Evolutionary conservation across 2,888 invertebrate species (phyloP), one percentile per base, ranked within the genome.

Genomic region (Lithophane leautieri): DNA sequence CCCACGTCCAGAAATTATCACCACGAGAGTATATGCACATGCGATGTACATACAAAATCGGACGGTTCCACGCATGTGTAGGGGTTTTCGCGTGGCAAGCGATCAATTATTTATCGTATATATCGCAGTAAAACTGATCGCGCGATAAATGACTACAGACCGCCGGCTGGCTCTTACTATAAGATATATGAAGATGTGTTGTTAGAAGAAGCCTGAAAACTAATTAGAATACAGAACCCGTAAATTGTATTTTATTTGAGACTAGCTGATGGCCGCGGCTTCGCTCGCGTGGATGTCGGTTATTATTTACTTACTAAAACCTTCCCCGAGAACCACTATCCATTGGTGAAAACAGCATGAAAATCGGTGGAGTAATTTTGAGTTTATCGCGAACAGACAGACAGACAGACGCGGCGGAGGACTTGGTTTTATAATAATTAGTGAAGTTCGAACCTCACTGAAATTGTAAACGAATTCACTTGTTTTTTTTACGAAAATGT

Each of bases 1-100:
- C 78, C 78, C 47, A 58, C 56, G 22, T 19, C 47, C 4, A 58
- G 47, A 50, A 78, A 68, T 25, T 2, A 78, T 67, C 7, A 47
- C 34, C 40, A 47, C 40, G 40, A 40, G 40, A 58, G 65, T 14
- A 14, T 22, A 40, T 11, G 28, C n/a, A 19, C 70, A 54, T 61
- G 34, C 58, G 14, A 34, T 34, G 34, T 34, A 6, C 40, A 47
- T 74, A 42, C 25, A 47, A 66, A 56, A 61, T 25, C 44, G 6
- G 61, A 47, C 14, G 14, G 28, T 47, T 42, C 19, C 58, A 67
- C n/a, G 34, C 44, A 12, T 25, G 47, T 62, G 75, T 44, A 52
- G 54, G 62, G 25, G 54, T 16, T 28, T 50, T 52, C 16, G 19
- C 47, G 19, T 11, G 9, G n/a, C 42, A 28, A 72, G 28, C 12